A percentile compares a stretch with the other conserved stretches of the same genome.
phyloP scores from a whole-genome alignment of 2,113 vertebrate genomes.

The Cervus canadensis region DNA sequence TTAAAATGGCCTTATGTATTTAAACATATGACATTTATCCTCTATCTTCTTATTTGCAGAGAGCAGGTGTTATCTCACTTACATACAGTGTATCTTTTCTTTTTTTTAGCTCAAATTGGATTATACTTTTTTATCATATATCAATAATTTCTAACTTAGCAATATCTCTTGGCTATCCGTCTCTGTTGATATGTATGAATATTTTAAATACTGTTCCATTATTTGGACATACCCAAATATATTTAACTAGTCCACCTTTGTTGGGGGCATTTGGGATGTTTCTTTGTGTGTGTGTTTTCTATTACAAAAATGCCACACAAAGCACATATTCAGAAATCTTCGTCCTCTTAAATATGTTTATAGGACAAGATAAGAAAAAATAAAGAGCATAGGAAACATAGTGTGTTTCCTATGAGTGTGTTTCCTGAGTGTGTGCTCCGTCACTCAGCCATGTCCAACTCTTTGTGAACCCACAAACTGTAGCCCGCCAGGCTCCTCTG shows the following conservation, averaged over 20 bases:
- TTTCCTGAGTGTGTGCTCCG: no score
- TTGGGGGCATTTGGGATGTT: background rate
- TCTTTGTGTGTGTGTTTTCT: background rate
- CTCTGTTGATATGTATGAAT: background rate
- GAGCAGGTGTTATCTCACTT: background rate
- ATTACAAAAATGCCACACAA: background rate
- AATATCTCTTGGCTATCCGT: background rate
- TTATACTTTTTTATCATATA: background rate
- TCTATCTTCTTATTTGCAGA: background rate
- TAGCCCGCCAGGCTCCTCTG: no score
- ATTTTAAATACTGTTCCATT: constrained; percentile 9
- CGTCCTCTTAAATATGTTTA: background rate
- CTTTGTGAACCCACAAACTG: no score
- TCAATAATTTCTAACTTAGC: background rate
- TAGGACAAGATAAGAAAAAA: background rate
- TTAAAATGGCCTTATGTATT: background rate
- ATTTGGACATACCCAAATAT: background rate
- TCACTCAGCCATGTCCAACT: no score
- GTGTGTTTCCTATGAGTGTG: no score
- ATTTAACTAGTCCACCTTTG: background rate
- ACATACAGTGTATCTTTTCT: background rate
- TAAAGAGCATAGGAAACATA: background rate
- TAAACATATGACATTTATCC: background rate
- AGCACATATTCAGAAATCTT: background rate
- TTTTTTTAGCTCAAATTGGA: background rate